phyloP scores from a whole-genome alignment of 1,140 invertebrate species.

The Eupeodes corollae region DNA sequence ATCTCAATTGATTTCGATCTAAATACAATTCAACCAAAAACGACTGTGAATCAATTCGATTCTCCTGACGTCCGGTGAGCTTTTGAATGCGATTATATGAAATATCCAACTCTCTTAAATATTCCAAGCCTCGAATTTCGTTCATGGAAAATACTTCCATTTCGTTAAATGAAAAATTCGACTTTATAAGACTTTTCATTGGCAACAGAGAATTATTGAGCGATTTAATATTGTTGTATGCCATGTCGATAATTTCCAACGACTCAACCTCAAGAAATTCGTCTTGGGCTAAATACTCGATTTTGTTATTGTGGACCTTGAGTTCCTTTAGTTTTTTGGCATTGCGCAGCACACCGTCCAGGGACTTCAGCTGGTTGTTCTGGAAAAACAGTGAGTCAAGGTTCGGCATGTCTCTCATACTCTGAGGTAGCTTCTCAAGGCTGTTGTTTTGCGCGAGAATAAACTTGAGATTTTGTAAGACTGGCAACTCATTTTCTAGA shows the following conservation, averaged over 20 bases:
- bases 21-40: slow-evolving; percentile 55
- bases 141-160: slow-evolving; percentile 63
- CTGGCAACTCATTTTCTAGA: slow-evolving; percentile 61
- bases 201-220: slow-evolving; percentile 63
- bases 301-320: slow-evolving; percentile 56
- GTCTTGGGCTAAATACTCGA: slow-evolving; percentile 57
- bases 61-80: slow-evolving; percentile 56
- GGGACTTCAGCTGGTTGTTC: slow-evolving; percentile 52
- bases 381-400: slow-evolving; percentile 58
- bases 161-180: slow-evolving; percentile 66
- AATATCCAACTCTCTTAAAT: slow-evolving; percentile 54
- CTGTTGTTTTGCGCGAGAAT: slow-evolving; percentile 62
- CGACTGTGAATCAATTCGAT: slow-evolving; percentile 59
- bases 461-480: slow-evolving; percentile 49
- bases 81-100: slow-evolving; percentile 61
- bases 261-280: slow-evolving; percentile 57
- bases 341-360: slow-evolving; percentile 58
- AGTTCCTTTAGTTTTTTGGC: slow-evolving; percentile 51
- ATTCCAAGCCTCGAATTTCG: slow-evolving; percentile 57
- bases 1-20: slow-evolving; percentile 57
- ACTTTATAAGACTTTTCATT: slow-evolving; percentile 49
- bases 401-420: slow-evolving; percentile 51
- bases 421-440: slow-evolving; percentile 53
- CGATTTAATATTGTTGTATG: slow-evolving; percentile 55
- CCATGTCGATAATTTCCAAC: slow-evolving; percentile 54